phyloP scores from a whole-genome alignment of 2,797 vertebrate genomes.

The Acestrorhynchus altus region DNA sequence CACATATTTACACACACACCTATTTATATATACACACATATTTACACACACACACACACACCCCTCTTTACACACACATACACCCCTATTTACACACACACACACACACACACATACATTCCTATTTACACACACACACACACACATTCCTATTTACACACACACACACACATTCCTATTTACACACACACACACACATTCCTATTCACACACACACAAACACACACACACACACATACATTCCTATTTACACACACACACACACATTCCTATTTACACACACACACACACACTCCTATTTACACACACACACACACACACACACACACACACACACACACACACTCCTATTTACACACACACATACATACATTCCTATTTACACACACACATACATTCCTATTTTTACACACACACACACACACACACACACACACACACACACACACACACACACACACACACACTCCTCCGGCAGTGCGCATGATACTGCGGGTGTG shows the following conservation, averaged over 20 bases:
- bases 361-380: too few species aligned
- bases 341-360: constrained; percentile 8
- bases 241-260: neutral
- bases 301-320: neutral
- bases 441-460: neutral
- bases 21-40: too few species aligned
- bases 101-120: too few species aligned
- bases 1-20: neutral
- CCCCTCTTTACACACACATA: too few species aligned
- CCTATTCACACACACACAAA: too few species aligned
- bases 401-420: neutral
- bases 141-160: neutral
- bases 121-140: too few species aligned
- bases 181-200: too few species aligned
- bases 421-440: too few species aligned
- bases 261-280: neutral
- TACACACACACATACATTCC: too few species aligned
- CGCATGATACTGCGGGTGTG: constrained; percentile 98
- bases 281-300: too few species aligned
- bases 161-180: neutral
- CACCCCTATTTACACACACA: neutral
- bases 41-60: too few species aligned
- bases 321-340: neutral
- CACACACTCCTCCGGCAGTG: constrained; percentile 80
- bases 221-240: too few species aligned